Conservation (phyloP, 2,888 invertebrate species). For the Drosophila imparisetae region DNA sequence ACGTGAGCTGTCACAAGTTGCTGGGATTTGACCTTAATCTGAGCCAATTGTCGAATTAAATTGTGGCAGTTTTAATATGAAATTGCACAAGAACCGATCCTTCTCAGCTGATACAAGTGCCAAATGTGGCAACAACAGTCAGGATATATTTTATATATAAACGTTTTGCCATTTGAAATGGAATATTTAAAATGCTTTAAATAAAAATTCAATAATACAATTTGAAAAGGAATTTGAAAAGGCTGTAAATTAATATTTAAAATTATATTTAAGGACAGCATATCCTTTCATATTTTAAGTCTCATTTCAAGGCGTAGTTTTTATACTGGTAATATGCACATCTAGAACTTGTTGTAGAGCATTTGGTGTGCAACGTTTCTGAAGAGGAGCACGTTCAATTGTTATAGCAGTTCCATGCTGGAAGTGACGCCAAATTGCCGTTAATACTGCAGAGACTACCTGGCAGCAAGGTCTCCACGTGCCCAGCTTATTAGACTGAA, state of each 20-base stretch:
- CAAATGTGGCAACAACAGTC: conserved; percentile 20
- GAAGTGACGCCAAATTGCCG: conserved; percentile 44
- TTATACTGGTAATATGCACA: not conserved
- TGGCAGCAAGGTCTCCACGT: conserved; percentile 52
- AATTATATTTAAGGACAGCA: too few species aligned
- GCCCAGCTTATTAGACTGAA: conserved; percentile 67
- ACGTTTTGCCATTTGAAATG: not conserved
- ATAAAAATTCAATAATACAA: not conserved
- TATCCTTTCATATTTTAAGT: not conserved
- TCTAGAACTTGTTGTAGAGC: not conserved
- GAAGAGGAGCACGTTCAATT: not conserved
- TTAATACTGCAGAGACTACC: conserved; percentile 48
- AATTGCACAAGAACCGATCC: conserved; percentile 12
- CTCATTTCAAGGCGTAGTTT: not conserved
- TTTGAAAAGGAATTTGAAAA: not conserved
- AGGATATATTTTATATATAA: not conserved
- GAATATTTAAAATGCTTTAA: not conserved
- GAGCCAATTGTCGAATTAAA: conserved; percentile 23
- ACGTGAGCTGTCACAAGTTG: conserved; percentile 50
- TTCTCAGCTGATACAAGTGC: conserved; percentile 6
- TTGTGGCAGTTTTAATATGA: conserved; percentile 2
- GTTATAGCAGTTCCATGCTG: conserved; percentile 27
- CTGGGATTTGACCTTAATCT: conserved; percentile 14
- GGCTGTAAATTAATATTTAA: too few species aligned
- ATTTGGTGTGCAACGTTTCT: not conserved